Conservation (phyloP, 2,113 vertebrate species). For the Genyomyrus donnyi region DNA sequence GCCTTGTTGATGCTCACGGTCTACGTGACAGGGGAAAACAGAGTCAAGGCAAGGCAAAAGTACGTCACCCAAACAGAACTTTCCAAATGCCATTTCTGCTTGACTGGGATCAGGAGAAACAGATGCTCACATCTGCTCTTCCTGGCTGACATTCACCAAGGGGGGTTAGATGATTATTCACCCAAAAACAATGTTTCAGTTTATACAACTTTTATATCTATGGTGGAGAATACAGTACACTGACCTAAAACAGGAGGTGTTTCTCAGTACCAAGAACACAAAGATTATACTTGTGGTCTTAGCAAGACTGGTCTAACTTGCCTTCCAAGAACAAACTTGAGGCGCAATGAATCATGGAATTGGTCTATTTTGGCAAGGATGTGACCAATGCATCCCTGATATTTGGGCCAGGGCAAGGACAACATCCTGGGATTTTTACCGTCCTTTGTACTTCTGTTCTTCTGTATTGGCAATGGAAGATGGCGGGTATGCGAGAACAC, state of each 20-base stretch:
- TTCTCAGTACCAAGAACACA: background rate
- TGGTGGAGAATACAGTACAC: background rate
- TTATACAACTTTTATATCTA: background rate
- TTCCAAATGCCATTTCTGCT: background rate
- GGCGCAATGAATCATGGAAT: background rate
- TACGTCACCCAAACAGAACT: background rate
- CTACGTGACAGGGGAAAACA: constrained; percentile 53
- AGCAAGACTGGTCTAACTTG: background rate
- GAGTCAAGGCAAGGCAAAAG: background rate
- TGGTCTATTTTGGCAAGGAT: background rate
- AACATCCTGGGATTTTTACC: background rate
- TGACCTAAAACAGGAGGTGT: background rate
- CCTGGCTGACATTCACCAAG: background rate
- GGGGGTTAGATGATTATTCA: background rate
- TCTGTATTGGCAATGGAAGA: background rate
- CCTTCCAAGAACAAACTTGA: background rate
- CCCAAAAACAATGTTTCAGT: background rate
- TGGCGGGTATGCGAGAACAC: background rate
- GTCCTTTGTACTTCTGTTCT: background rate
- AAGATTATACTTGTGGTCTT: background rate
- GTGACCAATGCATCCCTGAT: background rate
- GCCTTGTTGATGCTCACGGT: constrained; percentile 99
- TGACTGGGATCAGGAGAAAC: background rate
- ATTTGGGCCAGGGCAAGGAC: background rate
- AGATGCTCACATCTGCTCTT: background rate